These are phyloP conservation scores for Labeo catla DNA, from an alignment of 2,113 vertebrate species.

Conservation along the genomic window DNA sequence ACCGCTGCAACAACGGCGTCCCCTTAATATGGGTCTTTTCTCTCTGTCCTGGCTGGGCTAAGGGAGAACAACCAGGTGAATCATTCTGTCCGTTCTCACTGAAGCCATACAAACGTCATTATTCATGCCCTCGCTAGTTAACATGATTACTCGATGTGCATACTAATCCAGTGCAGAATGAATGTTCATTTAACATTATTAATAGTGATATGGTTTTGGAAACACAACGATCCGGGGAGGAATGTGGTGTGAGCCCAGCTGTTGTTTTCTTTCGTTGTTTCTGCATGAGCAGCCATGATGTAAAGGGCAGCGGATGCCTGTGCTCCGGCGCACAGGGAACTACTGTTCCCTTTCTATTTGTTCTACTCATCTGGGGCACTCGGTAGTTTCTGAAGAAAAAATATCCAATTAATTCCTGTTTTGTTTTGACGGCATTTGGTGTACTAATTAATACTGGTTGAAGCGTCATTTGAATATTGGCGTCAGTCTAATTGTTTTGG, in stretches of 20 bases:
- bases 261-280: conserved; percentile 33
- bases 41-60: background rate
- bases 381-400: background rate
- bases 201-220: conserved; percentile 44
- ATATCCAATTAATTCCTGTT: conserved; percentile 8
- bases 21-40: background rate
- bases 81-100: background rate
- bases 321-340: conserved; percentile 5
- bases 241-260: conserved; percentile 41
- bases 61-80: background rate
- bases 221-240: background rate
- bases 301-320: conserved; percentile 21
- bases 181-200: conserved; percentile 47
- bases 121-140: conserved; percentile 47
- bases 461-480: conserved; percentile 5
- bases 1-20: background rate
- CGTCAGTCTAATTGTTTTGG: conserved; percentile 30
- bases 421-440: conserved; percentile 3
- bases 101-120: conserved; percentile 29
- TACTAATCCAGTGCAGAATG: conserved; percentile 37
- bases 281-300: conserved; percentile 41
- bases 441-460: conserved; percentile 29
- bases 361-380: background rate
- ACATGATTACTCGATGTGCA: conserved; percentile 23
- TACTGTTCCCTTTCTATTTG: conserved; percentile 18